Evolutionary conservation across 37 sponge, comb jelly and placozoan genomes (phyloP).

Genomic region (Chondrosia reniformis): DNA sequence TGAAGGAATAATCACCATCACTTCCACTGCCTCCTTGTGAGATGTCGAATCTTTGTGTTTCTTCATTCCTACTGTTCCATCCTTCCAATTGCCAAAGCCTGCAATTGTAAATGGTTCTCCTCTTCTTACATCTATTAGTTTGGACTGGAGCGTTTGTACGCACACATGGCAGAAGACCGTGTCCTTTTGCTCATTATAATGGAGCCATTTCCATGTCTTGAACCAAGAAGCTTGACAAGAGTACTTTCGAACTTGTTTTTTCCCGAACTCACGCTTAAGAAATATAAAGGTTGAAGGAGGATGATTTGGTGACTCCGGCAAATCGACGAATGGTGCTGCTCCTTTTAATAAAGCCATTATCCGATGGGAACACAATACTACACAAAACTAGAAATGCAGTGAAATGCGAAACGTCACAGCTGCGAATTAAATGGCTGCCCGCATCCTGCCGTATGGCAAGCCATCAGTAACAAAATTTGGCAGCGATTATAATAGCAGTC

Average conservation of each 20-base stretch:
- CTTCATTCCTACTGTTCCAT: slow-evolving; percentile 20
- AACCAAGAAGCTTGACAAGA: slow-evolving; percentile 21
- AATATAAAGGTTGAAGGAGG: background rate
- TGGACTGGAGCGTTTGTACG: background rate
- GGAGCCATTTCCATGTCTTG: slow-evolving; percentile 10
- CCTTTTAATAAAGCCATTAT: background rate
- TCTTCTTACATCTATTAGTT: background rate
- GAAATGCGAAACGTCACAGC: background rate
- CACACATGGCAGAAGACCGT: slow-evolving; percentile 30
- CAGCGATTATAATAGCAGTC: no score
- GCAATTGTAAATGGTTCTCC: slow-evolving; percentile 15
- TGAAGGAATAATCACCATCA: slow-evolving; percentile 33
- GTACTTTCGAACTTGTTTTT: background rate
- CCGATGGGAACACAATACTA: no score
- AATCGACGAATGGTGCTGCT: background rate
- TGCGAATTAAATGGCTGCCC: no score
- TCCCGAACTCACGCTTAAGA: slow-evolving; percentile 4
- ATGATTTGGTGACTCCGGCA: background rate
- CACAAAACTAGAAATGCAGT: background rate
- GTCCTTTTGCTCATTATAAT: slow-evolving; percentile 4
- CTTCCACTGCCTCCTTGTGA: slow-evolving; percentile 1
- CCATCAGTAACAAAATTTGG: no score
- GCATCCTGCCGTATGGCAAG: no score
- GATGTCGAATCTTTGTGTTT: background rate
- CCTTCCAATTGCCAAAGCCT: slow-evolving; percentile 33